These are phyloP conservation scores for Erethizon dorsatum DNA, from an alignment of 2,797 vertebrate species.

Conservation along the genomic window DNA sequence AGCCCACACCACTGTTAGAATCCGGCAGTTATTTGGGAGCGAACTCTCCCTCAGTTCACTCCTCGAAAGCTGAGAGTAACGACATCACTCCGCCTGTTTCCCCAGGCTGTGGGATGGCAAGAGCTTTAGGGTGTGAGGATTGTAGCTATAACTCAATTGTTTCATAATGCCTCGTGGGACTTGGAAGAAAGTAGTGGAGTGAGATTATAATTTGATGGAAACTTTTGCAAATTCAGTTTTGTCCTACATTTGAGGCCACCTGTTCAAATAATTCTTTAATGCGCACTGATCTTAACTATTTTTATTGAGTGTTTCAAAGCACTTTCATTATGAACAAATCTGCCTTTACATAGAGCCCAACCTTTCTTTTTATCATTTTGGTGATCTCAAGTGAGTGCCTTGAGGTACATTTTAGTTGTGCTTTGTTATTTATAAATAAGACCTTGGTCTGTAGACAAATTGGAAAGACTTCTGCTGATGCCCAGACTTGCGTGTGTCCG, in stretches of 20 bases:
- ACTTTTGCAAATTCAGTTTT: conserved; percentile 50
- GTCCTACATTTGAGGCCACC: not conserved
- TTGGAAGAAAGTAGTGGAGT: not conserved
- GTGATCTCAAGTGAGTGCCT: not conserved
- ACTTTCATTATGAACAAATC: conserved; percentile 33
- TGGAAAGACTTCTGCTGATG: not conserved
- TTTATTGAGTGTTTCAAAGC: conserved; percentile 35
- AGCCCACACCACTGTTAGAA: not conserved
- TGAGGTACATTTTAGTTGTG: conserved; percentile 10
- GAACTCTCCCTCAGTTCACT: not conserved
- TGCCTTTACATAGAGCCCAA: not conserved
- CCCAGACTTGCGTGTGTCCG: not conserved
- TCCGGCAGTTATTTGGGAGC: not conserved
- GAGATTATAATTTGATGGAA: not conserved
- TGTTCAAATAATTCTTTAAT: conserved; percentile 24
- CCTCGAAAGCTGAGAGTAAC: not conserved
- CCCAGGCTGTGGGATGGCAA: not conserved
- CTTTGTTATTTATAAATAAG: not conserved
- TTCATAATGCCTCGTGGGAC: not conserved
- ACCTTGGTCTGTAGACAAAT: not conserved
- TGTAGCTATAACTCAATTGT: not conserved
- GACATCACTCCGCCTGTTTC: not conserved
- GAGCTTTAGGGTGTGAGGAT: not conserved
- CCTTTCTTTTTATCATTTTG: conserved; percentile 1
- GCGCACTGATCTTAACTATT: conserved; percentile 19